Base-by-base conservation (phyloP, 2,888 invertebrate genomes). In the Dichetophora obliterata region DNA sequence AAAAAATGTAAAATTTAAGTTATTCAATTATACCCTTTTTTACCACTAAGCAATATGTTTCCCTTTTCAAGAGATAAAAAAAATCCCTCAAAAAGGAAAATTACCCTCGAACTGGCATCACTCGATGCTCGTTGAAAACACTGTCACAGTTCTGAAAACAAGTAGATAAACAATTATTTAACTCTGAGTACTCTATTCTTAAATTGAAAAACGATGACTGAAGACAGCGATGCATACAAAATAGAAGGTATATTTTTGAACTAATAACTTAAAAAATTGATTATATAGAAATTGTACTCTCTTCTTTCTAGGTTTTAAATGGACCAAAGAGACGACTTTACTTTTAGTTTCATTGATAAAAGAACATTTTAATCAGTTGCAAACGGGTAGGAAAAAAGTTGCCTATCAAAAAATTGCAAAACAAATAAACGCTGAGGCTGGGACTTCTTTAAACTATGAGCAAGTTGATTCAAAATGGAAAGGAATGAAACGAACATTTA, bases 381-480 rank as follows among this genome's bases (percentile, higher is more conserved):
- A 75, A 59, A 59, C 43, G 19, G 75, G 75, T 22, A 43, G 54
- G 4, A 75, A 75, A 43, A 75, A 75, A 27, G 4, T 54, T n/a
- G 65, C 48, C 11, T 68, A 66, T 16, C 57, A 75, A 68, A 14
- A 68, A 57, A 75, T 75, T 68, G 75, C 75, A 8, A n/a, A 68
- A 14, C 66, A 75, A 68, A 68, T 72, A 14, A 75, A 75, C 68
- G 68, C 54, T 22, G 50, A 57, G 14, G 16, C 24, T 57, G 75
- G 59, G 16, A 68, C 75, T 22, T 61, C 52, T 24, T n/a, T 78
- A 16, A 24, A 57, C 22, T 75, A 50, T 34, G 72, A 75, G 1
- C 75, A 76, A 63, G n/a, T 78, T 48, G 76, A 78, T 31, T 71
- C 72, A 4, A 78, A 75, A 68, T 78, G 76, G 75, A 76, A 78